Evolutionary conservation across 2,888 invertebrate genomes (phyloP).

Genomic region (Mactromeris polynyma): DNA sequence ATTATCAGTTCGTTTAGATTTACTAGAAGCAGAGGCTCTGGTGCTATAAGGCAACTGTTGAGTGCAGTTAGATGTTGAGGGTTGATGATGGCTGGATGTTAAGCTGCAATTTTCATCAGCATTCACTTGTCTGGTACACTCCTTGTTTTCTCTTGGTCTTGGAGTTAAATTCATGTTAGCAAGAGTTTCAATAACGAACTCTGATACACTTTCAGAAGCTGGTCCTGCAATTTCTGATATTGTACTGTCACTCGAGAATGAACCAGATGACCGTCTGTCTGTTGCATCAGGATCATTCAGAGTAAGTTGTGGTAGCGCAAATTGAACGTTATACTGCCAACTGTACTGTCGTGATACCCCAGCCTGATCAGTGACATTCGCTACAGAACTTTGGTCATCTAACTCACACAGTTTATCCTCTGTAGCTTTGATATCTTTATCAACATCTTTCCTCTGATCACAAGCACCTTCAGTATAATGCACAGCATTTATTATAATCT

Average conservation of each 20-base stretch:
- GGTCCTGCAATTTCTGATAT: slow-evolving; percentile 53
- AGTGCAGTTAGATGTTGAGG: slow-evolving; percentile 13
- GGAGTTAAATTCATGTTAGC: slow-evolving; percentile 46
- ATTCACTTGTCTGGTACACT: background rate
- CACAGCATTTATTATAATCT: slow-evolving; percentile 58
- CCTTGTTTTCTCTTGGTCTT: background rate
- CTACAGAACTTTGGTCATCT: background rate
- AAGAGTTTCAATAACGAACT: slow-evolving; percentile 64
- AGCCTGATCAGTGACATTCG: background rate
- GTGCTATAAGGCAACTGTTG: slow-evolving; percentile 25
- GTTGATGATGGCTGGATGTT: background rate
- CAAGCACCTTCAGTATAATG: slow-evolving; percentile 42
- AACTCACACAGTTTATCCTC: background rate
- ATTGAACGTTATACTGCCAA: slow-evolving; percentile 77
- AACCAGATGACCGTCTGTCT: slow-evolving; percentile 49
- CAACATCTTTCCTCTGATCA: slow-evolving; percentile 22
- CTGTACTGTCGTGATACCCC: slow-evolving; percentile 64
- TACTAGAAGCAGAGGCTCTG: slow-evolving; percentile 4
- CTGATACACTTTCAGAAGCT: slow-evolving; percentile 52
- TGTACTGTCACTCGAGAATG: slow-evolving; percentile 68
- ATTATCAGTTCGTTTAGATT: slow-evolving; percentile 5
- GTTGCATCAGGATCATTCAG: slow-evolving; percentile 52
- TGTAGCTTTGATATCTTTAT: background rate
- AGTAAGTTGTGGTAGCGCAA: slow-evolving; percentile 72
- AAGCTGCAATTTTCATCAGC: background rate